These are phyloP conservation scores for Leguminivora glycinivorella DNA, from an alignment of 1,140 invertebrate species.

Conservation along the genomic window DNA sequence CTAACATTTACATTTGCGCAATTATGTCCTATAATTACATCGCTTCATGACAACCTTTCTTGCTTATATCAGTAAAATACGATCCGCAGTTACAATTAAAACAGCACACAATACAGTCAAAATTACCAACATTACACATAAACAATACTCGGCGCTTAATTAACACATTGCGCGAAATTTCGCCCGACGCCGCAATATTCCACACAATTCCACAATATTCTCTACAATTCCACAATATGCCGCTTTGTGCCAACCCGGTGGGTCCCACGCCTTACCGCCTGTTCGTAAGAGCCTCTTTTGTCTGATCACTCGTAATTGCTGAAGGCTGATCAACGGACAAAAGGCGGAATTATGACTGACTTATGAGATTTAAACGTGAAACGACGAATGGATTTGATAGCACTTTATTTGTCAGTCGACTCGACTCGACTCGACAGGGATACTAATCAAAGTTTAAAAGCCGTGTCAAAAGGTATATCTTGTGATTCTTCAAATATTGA, in stretches of 20 bases:
- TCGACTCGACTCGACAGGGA: background rate
- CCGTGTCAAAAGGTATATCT: background rate
- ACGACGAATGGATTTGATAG: constrained; percentile 17
- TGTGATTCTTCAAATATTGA: no score
- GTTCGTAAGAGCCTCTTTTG: constrained; percentile 49
- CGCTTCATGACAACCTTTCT: background rate
- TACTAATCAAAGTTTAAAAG: background rate
- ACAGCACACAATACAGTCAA: constrained; percentile 18
- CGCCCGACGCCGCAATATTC: background rate
- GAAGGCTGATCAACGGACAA: constrained; percentile 42
- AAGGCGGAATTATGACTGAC: constrained; percentile 46
- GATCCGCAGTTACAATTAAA: constrained; percentile 12
- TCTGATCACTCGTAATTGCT: constrained; percentile 20
- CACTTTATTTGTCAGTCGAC: background rate
- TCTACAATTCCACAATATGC: background rate
- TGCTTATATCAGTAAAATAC: constrained; percentile 9
- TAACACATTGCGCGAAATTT: constrained; percentile 21
- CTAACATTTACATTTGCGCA: no score
- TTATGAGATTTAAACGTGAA: constrained; percentile 32
- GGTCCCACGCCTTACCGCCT: constrained; percentile 36
- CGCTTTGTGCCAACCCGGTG: constrained; percentile 2
- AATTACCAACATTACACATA: constrained; percentile 25
- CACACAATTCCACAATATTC: constrained; percentile 12
- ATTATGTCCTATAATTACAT: no score
- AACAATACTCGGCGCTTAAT: constrained; percentile 26